Evolutionary conservation across 1,140 invertebrate genomes (phyloP).

Genomic region (Plutomurus gul): DNA sequence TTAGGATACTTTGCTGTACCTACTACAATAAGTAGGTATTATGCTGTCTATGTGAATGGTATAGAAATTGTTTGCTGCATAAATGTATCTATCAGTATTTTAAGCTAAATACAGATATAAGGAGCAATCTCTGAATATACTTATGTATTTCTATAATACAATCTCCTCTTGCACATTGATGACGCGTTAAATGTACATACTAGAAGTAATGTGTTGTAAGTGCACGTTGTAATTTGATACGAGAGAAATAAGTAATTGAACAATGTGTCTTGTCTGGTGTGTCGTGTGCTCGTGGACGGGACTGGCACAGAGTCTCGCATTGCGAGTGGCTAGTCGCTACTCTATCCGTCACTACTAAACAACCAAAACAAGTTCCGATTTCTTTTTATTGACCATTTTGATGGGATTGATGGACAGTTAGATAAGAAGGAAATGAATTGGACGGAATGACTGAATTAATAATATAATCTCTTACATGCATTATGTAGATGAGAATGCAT

Average conservation of each 20-base stretch:
- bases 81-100: too few relatives aligned
- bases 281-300: constrained; percentile 20
- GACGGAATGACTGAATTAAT: background rate
- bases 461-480: background rate
- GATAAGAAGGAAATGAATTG: constrained; percentile 27
- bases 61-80: too few relatives aligned
- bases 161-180: too few relatives aligned
- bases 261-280: background rate
- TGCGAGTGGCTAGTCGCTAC: background rate
- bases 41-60: too few relatives aligned
- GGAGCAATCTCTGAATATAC: too few relatives aligned
- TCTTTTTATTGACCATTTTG: constrained; percentile 15
- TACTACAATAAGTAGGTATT: too few relatives aligned
- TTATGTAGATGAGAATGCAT: background rate
- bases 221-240: background rate
- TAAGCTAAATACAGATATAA: too few relatives aligned
- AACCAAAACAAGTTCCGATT: constrained; percentile 22
- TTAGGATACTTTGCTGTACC: too few relatives aligned
- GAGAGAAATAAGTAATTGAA: constrained; percentile 3
- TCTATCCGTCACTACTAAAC: background rate
- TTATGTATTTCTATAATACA: too few relatives aligned
- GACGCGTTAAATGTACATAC: too few relatives aligned
- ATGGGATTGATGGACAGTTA: constrained; percentile 15
- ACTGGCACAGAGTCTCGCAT: background rate
- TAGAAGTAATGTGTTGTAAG: background rate